A percentile compares a stretch with the other conserved stretches of the same genome.
These are phyloP conservation scores for Nothura maculosa DNA, from an alignment of 2,797 vertebrate species.

Conservation along the genomic window DNA sequence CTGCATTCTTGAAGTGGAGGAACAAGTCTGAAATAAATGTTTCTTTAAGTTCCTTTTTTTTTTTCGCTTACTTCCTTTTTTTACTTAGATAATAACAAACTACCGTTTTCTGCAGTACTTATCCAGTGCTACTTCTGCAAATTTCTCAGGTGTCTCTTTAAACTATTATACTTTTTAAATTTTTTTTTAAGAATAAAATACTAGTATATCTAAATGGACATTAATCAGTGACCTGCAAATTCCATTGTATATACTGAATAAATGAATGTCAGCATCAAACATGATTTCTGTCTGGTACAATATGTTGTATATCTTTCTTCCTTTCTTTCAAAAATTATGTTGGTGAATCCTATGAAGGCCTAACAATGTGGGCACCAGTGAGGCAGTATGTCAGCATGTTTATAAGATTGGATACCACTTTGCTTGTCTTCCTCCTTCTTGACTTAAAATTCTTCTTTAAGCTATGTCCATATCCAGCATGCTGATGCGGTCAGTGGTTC, in stretches of 20 bases:
- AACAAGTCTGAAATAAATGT: not conserved
- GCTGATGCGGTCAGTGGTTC: not conserved
- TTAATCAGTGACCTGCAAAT: not conserved
- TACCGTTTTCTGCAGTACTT: not conserved
- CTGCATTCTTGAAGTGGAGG: not conserved
- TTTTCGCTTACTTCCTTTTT: no score
- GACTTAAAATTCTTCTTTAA: not conserved
- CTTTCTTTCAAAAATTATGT: not conserved
- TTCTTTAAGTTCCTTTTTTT: not conserved
- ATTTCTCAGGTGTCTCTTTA: not conserved
- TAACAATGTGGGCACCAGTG: not conserved
- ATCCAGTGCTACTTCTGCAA: not conserved
- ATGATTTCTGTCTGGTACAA: not conserved
- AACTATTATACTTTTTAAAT: not conserved
- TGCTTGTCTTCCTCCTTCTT: not conserved
- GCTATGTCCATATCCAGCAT: not conserved
- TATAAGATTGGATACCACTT: not conserved
- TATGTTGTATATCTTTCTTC: not conserved
- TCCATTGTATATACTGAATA: not conserved
- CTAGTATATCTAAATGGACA: accelerated
- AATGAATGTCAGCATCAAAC: not conserved
- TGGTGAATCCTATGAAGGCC: not conserved
- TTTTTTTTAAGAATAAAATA: not conserved
- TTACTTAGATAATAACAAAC: no score
- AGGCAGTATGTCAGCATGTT: not conserved